These are phyloP conservation scores for Dicrurus megarhynchus DNA, from an alignment of 2,113 vertebrate species.

Conservation along the genomic window DNA sequence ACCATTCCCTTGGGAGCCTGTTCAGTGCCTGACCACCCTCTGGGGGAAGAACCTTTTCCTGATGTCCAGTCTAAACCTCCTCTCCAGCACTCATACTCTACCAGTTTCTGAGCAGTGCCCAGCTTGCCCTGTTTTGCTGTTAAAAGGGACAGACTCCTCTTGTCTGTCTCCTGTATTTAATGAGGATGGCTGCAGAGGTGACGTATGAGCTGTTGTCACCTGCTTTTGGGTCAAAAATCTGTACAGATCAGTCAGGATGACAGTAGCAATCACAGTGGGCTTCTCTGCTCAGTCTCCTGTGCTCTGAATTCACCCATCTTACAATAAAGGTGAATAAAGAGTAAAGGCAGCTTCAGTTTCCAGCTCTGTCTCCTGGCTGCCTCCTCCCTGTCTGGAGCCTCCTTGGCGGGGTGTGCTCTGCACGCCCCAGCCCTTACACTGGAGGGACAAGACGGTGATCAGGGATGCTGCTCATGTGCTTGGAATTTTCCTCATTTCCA, in stretches of 20 bases:
- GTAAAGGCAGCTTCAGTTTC: not conserved
- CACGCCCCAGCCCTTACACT: not conserved
- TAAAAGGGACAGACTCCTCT: not conserved
- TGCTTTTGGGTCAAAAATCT: not conserved
- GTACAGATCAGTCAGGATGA: not conserved
- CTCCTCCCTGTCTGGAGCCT: not conserved
- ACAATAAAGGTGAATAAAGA: not conserved
- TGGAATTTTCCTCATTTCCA: conserved; percentile 15
- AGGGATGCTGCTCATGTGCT: conserved; percentile 2
- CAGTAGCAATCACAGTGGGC: not conserved
- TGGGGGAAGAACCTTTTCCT: not conserved
- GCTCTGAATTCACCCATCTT: not conserved
- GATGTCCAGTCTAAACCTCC: not conserved
- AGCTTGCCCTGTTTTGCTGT: not conserved
- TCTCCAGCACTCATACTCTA: not conserved
- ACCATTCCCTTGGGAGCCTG: not conserved
- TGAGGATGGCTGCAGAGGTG: not conserved
- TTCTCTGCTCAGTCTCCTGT: not conserved
- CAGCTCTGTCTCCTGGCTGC: not conserved
- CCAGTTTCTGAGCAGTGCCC: not conserved
- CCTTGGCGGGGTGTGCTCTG: not conserved
- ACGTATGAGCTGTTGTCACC: not conserved
- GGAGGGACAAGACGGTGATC: not conserved
- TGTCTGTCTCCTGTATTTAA: too few relatives aligned
- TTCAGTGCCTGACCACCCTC: not conserved